Evolutionary conservation across 2,888 invertebrate species (phyloP), one percentile per base, ranked within the genome.

Genomic region (Epinotia nisella): DNA sequence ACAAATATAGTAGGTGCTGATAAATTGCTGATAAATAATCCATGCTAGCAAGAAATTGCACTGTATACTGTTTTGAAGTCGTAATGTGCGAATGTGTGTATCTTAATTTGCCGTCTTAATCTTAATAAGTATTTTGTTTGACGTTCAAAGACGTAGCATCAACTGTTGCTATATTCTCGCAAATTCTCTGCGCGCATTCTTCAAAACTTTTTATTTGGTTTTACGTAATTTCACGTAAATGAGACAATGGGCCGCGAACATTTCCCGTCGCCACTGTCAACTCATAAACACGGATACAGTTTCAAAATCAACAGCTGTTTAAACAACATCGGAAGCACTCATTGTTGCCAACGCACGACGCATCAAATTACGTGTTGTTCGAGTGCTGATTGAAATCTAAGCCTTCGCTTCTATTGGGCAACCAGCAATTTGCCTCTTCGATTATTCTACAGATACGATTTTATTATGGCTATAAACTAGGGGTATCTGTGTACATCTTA

Each of bases 341-440:
- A 85, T 85, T 87, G 87, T 89, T 86, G 83, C 79, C 77, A 72
- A 78, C 82, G 85, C 83, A 81, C 77, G 73, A 78, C 82, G 85
- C 83, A 82, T 88, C 84, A 84, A 85, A 87, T 87, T 86, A 86
- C 87, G 76, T 78, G 76, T 75, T 76, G 76, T 35, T 56, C 11
- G 61, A 61, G 51, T 78, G 80, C 78, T 86, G 87, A 88, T 88
- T 85, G 83, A 83, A 85, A 90, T 90, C 88, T 83, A 81, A 85
- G 77, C 81, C 80, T 81, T 66, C 35, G 61, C 39, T 83, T 85
- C 79, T 81, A 79, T 86, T 85, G 81, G 76, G 81, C 81, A 86
- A 85, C 80, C 74, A 77, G 77, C 81, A 78, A 78, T 83, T 87
- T 86, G 79, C 83, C 83, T 82, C 77, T 80, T 81, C 82, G 83